Evolutionary conservation across 2,797 vertebrate species (phyloP), one percentile per base, ranked within the genome.

Genomic region (Carapus acus): DNA sequence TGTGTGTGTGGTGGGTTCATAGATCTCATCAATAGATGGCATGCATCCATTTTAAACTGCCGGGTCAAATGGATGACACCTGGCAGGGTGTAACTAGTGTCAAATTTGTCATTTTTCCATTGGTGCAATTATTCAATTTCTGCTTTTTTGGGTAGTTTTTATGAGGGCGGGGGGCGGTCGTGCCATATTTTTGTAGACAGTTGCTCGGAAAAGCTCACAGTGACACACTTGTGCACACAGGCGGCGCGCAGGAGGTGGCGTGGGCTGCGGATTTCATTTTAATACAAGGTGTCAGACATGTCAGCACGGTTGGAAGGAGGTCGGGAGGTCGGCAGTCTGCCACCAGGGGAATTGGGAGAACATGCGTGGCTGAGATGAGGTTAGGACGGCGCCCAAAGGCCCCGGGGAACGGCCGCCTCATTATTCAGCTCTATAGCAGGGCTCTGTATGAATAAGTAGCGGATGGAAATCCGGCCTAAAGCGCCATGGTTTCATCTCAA

Each of bases 201-300:
- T 49, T n/a, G n/a, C 49, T 65, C 37, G 50, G 37, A 42, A 40
- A 22, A 58, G 58, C 46, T 53, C 22, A 29, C 59, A 43, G 39
- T 27, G 36, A 47, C 43, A 49, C 47, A 50, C 46, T 50, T 33
- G 27, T 42, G 36, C 50, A 29, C 49, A 34, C 44, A 67, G 48
- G 54, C 52, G 60, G 24, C 9, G 24, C 8, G 12, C 6, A 33
- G 24, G 21, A 51, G 45, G 24, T 47, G 48, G 48, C 39, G 56
- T 37, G 31, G 65, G 46, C 31, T 44, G 58, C 46, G 69, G 48
- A 74, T 79, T 68, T 55, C 76, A 68, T 71, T 68, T 77, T 78
- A 79, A 80, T 76, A 75, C 74, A 73, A 78, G 73, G 22, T 44
- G 58, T 83, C 65, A 59, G 69, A 71, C 60, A 62, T 49, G 67